Conservation (phyloP, 1,140 invertebrate genomes). For the Gryon sp. region DNA sequence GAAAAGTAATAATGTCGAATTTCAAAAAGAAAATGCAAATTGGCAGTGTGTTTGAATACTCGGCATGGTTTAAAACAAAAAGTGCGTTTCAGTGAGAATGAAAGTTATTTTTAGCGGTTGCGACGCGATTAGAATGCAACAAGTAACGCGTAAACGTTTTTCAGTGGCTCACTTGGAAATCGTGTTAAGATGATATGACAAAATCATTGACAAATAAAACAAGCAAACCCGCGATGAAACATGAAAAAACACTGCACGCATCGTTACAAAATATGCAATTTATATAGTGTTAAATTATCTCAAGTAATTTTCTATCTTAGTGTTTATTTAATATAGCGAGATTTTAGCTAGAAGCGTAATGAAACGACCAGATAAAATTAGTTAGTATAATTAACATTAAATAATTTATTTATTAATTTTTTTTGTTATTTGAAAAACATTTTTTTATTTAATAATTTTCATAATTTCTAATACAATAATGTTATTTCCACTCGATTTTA, state of each 20-base stretch:
- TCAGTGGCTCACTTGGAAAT: conserved; percentile 56
- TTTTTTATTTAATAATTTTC: too few species aligned
- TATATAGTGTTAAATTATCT: too few species aligned
- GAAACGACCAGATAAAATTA: too few species aligned
- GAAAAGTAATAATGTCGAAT: background rate
- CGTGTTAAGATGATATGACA: conserved; percentile 49
- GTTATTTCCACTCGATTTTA: too few species aligned
- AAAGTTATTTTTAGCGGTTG: conserved; percentile 72
- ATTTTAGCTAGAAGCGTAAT: too few species aligned
- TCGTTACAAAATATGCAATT: conserved; percentile 38
- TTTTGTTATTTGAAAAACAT: too few species aligned
- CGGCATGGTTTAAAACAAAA: conserved; percentile 45
- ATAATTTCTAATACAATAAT: too few species aligned
- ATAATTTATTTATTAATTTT: too few species aligned
- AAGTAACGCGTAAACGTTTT: conserved; percentile 69
- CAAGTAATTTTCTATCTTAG: too few species aligned
- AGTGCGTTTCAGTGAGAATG: conserved; percentile 55
- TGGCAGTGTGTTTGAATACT: background rate
- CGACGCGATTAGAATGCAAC: conserved; percentile 75
- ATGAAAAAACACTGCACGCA: conserved; percentile 39
- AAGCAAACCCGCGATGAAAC: conserved; percentile 35
- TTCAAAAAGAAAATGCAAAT: background rate
- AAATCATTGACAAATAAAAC: conserved; percentile 56
- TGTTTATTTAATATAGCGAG: too few species aligned
- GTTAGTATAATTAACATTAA: too few species aligned